Evolutionary conservation across 1,140 invertebrate genomes (phyloP), one percentile per base, ranked within the genome.

Genomic region (Colletes gigas): DNA sequence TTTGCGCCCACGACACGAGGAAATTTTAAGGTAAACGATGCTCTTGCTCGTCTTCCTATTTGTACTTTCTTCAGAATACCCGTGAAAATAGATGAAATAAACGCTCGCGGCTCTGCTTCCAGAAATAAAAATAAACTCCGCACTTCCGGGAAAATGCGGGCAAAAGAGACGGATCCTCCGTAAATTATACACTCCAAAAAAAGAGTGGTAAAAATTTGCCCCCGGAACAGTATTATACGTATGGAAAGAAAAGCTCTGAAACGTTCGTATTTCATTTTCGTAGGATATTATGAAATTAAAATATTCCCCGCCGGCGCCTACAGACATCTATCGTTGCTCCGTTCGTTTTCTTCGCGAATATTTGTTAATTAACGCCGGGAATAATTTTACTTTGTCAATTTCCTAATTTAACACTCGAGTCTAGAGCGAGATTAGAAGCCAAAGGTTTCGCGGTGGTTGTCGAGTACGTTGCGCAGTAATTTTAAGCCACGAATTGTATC

Each of bases 11-110:
- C 8, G 59, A 62, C 47, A 50, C 15, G 19, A 54, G 63, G 50
- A 78, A 72, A 72, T 55, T 63, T 72, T n/a, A 30, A 72, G 72
- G 21, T 52, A 47, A 65, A 59, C 54, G 50, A 17, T 52, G 3
- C 39, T 8, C 2, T 21, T 52, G 14, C 19, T 12, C 47, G 44
- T 44, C 15, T 39, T 9, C 52, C 44, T 59, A 55, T 39, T 30
- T 14, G 10, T n/a, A 10, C 30, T 14, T 21, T 47, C 14, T 12
- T 12, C 6, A 19, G 21, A 21, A 78, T n/a, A 4, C 59, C 21
- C 57, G 50, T 30, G 70, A 21, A 71, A 67, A 72, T 54, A 63
- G 52, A 44, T 17, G 50, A 63, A 19, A 57, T 19, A 57, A 57
- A 57, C 55, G n/a, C 6, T 7, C 2, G n/a, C 54, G 3, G 21